A percentile compares a stretch with the other conserved stretches of the same genome.
Conservation (phyloP, 2,888 invertebrate genomes). For the Nematopogon swammerdamellus region DNA sequence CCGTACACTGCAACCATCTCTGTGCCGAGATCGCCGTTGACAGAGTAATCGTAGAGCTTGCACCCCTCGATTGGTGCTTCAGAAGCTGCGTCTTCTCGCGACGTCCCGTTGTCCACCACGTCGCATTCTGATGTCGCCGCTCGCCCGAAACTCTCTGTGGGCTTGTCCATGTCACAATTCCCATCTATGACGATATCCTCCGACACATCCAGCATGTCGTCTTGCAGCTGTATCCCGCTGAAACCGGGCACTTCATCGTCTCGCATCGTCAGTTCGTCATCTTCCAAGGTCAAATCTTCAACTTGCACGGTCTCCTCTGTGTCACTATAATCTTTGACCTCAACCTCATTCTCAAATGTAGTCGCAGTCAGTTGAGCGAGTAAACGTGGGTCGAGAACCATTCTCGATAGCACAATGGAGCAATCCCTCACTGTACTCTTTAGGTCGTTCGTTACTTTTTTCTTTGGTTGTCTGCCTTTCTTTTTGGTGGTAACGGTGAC, state of each 20-base stretch:
- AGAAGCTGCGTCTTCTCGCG: constrained; percentile 17
- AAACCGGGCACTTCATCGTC: constrained; percentile 11
- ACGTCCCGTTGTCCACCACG: constrained; percentile 42
- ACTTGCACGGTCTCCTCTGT: constrained; percentile 13
- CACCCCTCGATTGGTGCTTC: constrained; percentile 16
- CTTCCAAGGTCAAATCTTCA: no score
- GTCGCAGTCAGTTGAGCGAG: no score
- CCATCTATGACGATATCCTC: constrained; percentile 45
- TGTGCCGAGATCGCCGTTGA: constrained; percentile 33
- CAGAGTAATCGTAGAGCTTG: constrained; percentile 38
- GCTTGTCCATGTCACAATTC: constrained; percentile 27
- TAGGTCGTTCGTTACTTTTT: no score
- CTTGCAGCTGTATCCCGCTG: constrained; percentile 31
- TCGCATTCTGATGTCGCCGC: constrained; percentile 21
- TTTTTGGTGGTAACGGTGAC: neutral
- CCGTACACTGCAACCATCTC: constrained; percentile 34
- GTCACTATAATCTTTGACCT: neutral
- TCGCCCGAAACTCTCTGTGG: constrained; percentile 17
- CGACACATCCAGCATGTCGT: constrained; percentile 45
- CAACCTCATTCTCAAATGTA: neutral
- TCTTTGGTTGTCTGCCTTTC: no score
- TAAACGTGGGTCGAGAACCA: no score
- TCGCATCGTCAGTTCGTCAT: no score
- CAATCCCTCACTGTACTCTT: no score
- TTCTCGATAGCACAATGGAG: neutral